Conservation (phyloP, 1,140 invertebrate genomes). For the Drosophila insularis region DNA sequence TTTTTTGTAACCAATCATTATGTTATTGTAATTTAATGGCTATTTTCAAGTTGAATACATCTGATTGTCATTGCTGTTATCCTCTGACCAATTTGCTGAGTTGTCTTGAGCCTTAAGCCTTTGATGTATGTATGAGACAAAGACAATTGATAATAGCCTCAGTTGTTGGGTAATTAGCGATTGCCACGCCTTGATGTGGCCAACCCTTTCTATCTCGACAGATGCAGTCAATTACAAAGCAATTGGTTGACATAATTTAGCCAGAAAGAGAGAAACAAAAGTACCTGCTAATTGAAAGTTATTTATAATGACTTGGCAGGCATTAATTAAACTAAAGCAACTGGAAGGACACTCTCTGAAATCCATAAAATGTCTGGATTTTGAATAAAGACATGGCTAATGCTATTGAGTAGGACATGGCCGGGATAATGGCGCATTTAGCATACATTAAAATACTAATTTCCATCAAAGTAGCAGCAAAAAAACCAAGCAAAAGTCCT, state of each 20-base stretch:
- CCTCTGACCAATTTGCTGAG: conserved; percentile 4
- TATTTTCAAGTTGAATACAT: neutral
- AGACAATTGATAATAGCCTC: conserved; percentile 43
- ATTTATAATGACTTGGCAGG: conserved; percentile 54
- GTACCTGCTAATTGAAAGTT: conserved; percentile 73
- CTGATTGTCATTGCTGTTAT: neutral
- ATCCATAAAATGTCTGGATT: conserved; percentile 39
- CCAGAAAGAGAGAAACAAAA: conserved; percentile 21
- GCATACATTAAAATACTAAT: conserved; percentile 81
- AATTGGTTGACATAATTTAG: conserved; percentile 36
- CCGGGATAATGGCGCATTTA: conserved; percentile 73
- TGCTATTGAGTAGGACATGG: conserved; percentile 65
- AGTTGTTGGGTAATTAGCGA: conserved; percentile 38
- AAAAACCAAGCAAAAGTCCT: conserved; percentile 40
- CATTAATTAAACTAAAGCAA: conserved; percentile 29
- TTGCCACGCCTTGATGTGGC: conserved; percentile 10
- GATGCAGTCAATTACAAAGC: conserved; percentile 47
- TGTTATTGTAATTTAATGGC: neutral
- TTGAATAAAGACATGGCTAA: conserved; percentile 39
- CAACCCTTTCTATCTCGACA: neutral
- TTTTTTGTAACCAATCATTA: neutral
- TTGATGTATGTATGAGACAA: conserved; percentile 33
- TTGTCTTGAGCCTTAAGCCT: conserved; percentile 24
- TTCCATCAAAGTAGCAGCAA: conserved; percentile 68
- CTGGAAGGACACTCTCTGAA: conserved; percentile 7